Evolutionary conservation across 2,888 invertebrate genomes (phyloP).

Genomic region (Willowsia nigromaculata): DNA sequence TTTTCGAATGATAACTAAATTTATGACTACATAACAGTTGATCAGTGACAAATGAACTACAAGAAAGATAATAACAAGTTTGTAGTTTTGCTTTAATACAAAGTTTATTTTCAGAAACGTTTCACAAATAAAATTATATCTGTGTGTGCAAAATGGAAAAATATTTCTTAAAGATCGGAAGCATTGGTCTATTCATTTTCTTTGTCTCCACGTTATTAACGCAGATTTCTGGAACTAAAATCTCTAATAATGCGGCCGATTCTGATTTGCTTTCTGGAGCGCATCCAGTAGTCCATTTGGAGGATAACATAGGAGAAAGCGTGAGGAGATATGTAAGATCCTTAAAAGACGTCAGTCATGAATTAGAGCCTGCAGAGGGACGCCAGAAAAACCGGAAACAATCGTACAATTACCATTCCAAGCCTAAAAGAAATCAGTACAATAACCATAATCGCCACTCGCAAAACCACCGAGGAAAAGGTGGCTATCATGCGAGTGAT

Average conservation of each 20-base stretch:
- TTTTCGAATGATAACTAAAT: no score
- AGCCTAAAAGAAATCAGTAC: slow-evolving; percentile 60
- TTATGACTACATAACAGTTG: no score
- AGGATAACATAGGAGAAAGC: not conserved
- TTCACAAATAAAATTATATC: no score
- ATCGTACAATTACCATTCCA: slow-evolving; percentile 65
- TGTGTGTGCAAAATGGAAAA: no score
- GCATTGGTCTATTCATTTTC: no score
- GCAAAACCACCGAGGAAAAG: slow-evolving; percentile 64
- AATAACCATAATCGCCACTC: slow-evolving; percentile 70
- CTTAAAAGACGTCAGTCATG: slow-evolving; percentile 38
- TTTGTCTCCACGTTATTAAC: not conserved
- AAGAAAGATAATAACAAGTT: no score
- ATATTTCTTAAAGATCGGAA: no score
- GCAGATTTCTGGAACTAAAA: not conserved
- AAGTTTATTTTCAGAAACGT: no score
- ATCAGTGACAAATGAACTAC: no score
- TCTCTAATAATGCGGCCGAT: no score
- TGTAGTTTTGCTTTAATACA: not conserved
- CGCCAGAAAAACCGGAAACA: slow-evolving; percentile 60
- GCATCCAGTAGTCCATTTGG: no score
- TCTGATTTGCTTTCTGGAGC: no score
- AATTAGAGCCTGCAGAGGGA: slow-evolving; percentile 55
- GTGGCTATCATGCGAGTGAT: slow-evolving; percentile 69
- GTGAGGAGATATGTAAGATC: not conserved